Evolutionary conservation across 1,140 invertebrate genomes (phyloP).

Genomic region (Drosophila mojavensis): DNA sequence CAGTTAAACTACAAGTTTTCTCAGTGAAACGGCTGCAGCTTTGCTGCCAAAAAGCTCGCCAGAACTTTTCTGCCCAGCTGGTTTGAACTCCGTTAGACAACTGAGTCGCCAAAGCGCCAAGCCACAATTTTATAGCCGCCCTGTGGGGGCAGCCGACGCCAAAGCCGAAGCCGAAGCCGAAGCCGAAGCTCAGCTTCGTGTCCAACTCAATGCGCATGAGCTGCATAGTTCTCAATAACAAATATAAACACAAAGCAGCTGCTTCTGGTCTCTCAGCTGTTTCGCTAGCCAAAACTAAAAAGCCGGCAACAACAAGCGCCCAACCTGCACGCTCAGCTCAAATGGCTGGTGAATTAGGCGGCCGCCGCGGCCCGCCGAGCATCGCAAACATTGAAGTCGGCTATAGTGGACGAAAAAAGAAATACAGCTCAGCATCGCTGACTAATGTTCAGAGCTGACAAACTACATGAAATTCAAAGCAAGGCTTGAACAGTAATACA

Average conservation of each 20-base stretch:
- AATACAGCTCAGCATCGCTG: too few species aligned
- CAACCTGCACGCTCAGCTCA: neutral
- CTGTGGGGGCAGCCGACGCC: neutral
- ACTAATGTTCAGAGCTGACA: too few species aligned
- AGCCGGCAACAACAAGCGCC: constrained; percentile 74
- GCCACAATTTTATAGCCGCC: constrained; percentile 67
- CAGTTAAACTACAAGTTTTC: neutral
- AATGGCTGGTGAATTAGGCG: constrained; percentile 14
- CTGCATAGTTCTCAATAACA: constrained; percentile 35
- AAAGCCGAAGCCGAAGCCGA: constrained; percentile 59
- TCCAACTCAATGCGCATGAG: constrained; percentile 56
- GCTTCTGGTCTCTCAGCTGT: constrained; percentile 63
- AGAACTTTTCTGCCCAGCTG: constrained; percentile 63
- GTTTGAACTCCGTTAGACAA: constrained; percentile 76
- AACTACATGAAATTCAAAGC: too few species aligned
- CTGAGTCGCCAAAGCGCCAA: constrained; percentile 59
- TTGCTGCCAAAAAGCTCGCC: constrained; percentile 49
- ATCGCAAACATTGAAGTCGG: constrained; percentile 20
- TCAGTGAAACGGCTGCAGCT: constrained; percentile 29
- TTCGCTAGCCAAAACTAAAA: constrained; percentile 46
- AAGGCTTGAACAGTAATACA: too few species aligned
- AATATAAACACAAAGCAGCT: constrained; percentile 81
- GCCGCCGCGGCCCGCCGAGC: constrained; percentile 41
- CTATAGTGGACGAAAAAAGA: too few species aligned
- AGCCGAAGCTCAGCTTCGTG: constrained; percentile 67